phyloP scores from a whole-genome alignment of 53 echinoderm and acorn worm genomes.

The Echinometra lucunter region DNA sequence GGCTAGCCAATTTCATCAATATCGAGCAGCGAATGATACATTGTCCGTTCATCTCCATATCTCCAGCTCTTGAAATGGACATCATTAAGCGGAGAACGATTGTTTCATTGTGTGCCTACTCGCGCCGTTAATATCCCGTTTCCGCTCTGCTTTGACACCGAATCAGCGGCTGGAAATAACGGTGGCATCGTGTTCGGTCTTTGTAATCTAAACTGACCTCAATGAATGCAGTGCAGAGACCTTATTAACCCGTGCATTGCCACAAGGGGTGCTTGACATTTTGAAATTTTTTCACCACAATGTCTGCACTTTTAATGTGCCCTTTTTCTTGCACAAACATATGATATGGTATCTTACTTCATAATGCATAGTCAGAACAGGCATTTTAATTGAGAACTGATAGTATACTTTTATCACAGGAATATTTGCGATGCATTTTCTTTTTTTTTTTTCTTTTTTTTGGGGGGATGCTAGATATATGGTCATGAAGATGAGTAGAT shows the following conservation, averaged over 20 bases:
- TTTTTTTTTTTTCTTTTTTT: too few species aligned
- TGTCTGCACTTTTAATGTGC: slow-evolving; percentile 1
- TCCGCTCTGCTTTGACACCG: slow-evolving; percentile 25
- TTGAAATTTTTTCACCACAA: not conserved
- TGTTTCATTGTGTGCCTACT: slow-evolving; percentile 36
- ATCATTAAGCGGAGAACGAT: not conserved
- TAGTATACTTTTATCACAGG: not conserved
- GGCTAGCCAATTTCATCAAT: slow-evolving; percentile 48
- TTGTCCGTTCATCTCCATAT: not conserved
- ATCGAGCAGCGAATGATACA: not conserved
- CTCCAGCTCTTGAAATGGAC: not conserved
- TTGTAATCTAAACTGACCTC: slow-evolving; percentile 15
- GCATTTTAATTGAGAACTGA: not conserved
- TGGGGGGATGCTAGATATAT: too few species aligned
- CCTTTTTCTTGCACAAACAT: not conserved
- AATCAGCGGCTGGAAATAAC: slow-evolving; percentile 15
- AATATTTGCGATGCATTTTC: too few species aligned
- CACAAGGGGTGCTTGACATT: not conserved
- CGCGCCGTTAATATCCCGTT: slow-evolving; percentile 43
- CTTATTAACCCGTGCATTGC: not conserved
- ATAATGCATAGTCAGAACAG: not conserved
- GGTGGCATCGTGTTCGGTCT: slow-evolving; percentile 28
- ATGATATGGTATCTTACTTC: not conserved
- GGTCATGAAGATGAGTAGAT: too few species aligned
- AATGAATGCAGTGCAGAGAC: not conserved